A percentile compares a stretch with the other conserved stretches of the same genome.
phyloP scores from a whole-genome alignment of 2,113 vertebrate species.

The Odobenus rosmarus region DNA sequence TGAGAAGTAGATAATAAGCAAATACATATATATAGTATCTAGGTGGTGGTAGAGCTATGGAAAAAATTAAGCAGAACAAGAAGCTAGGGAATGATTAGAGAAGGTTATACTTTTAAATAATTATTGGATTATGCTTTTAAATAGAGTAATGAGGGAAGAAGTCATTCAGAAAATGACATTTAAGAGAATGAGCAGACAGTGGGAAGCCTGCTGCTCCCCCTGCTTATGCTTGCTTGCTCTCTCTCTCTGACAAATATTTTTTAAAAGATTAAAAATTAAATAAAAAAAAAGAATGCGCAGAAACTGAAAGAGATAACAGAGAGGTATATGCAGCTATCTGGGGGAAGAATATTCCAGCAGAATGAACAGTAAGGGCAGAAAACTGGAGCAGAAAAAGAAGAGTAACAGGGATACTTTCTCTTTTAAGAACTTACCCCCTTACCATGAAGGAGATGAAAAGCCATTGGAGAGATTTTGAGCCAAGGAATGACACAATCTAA shows the following conservation, averaged over 20 bases:
- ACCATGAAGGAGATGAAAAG: background rate
- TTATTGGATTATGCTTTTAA: constrained; percentile 4
- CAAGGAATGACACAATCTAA: constrained; percentile 23
- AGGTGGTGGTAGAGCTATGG: background rate
- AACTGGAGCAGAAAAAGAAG: background rate
- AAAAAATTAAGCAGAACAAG: constrained; percentile 25
- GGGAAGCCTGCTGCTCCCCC: background rate
- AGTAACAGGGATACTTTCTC: background rate
- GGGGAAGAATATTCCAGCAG: background rate
- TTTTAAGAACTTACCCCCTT: background rate
- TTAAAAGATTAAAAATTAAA: background rate
- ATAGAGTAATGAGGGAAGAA: background rate
- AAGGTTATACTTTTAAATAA: background rate
- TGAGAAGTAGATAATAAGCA: constrained; percentile 18
- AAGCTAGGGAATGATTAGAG: background rate
- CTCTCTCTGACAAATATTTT: background rate
- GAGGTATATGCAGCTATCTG: background rate
- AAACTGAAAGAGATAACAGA: constrained; percentile 7
- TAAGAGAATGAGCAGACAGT: constrained; percentile 5
- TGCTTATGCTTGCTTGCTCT: background rate
- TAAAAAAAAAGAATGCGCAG: background rate
- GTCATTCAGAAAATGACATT: constrained; percentile 11
- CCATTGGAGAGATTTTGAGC: background rate
- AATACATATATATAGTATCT: background rate
- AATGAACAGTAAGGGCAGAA: background rate